A percentile compares a stretch with the other conserved stretches of the same genome.
Evolutionary conservation across 2,797 vertebrate species (phyloP).

Genomic region (Phoeniculus purpureus): DNA sequence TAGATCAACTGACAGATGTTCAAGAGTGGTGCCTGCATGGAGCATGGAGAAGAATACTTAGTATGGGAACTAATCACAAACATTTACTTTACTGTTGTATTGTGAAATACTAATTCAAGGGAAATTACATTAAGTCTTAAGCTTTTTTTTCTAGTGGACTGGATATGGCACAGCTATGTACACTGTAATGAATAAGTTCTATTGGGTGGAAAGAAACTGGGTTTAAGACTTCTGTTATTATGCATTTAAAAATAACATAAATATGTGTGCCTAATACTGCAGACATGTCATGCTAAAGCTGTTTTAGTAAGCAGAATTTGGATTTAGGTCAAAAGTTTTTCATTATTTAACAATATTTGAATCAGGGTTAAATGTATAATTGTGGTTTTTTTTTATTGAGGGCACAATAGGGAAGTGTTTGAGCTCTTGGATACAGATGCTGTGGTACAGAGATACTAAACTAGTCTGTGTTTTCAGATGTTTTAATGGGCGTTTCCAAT

Average conservation of each 20-base stretch:
- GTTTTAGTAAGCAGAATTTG: background rate
- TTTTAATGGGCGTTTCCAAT: background rate
- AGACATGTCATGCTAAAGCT: background rate
- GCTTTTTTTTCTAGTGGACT: background rate
- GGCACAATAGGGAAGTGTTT: background rate
- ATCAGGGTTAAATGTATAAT: background rate
- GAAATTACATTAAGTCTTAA: background rate
- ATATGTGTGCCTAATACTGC: background rate
- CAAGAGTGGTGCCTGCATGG: background rate
- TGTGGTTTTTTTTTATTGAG: background rate
- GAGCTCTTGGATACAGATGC: background rate
- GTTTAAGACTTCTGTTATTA: background rate
- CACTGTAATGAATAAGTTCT: background rate
- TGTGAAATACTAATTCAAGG: background rate
- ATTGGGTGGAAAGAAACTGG: background rate
- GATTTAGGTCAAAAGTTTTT: background rate
- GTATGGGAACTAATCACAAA: background rate
- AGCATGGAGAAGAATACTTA: background rate
- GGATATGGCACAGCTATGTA: background rate
- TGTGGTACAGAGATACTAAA: background rate
- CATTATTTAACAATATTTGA: background rate
- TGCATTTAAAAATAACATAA: background rate
- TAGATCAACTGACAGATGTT: background rate
- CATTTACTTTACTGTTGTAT: background rate
- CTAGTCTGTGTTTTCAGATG: background rate